phyloP scores from a whole-genome alignment of 2,113 vertebrate genomes.

The Syrrhaptes paradoxus region DNA sequence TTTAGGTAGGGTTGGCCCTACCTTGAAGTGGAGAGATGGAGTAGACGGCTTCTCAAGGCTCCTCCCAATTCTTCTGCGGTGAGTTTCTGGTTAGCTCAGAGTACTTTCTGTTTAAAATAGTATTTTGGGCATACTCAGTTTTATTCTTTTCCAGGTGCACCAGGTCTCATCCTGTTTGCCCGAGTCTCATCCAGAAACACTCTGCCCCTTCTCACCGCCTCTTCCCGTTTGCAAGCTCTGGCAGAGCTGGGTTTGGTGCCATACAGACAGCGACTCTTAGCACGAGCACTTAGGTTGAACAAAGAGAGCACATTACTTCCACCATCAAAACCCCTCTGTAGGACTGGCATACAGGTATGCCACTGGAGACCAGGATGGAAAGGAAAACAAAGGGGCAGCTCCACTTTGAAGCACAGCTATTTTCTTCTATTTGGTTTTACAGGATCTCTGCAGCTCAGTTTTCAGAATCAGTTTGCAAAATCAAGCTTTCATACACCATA shows the following conservation, averaged over 20 bases:
- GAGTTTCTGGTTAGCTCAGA: background rate
- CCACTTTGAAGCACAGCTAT: background rate
- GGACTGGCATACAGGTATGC: background rate
- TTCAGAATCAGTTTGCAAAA: background rate
- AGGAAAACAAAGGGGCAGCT: background rate
- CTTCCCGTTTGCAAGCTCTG: background rate
- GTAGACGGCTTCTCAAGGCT: background rate
- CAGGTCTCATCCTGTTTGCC: background rate
- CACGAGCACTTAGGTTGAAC: background rate
- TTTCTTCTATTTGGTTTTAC: background rate
- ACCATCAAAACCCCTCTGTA: background rate
- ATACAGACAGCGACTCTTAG: background rate
- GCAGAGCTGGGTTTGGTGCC: background rate
- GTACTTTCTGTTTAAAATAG: background rate
- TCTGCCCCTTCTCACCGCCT: background rate
- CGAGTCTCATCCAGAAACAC: background rate
- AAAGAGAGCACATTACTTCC: background rate
- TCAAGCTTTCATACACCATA: background rate
- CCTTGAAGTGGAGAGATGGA: background rate
- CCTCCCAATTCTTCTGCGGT: background rate
- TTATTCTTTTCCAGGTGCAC: background rate
- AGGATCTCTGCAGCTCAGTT: background rate
- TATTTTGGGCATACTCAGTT: background rate
- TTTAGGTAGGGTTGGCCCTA: background rate
- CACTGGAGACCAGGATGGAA: background rate